Percentiles rank a stretch among this genome's conserved stretches.
Evolutionary conservation across 1,140 invertebrate genomes (phyloP).

Genomic region (Odontomachus brunneus): DNA sequence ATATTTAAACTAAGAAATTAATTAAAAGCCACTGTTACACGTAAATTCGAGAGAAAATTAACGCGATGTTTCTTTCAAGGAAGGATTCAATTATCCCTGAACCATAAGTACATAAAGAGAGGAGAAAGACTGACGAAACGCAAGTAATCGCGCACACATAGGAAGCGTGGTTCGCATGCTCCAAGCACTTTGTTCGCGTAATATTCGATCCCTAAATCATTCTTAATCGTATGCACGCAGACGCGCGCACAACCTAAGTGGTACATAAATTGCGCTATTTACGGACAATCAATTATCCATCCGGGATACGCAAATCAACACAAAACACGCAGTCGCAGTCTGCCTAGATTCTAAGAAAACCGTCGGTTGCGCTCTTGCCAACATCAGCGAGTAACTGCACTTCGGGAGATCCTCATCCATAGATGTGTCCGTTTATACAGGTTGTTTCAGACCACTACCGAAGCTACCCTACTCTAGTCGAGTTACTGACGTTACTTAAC

Average conservation of each 20-base stretch:
- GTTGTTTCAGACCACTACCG: not conserved
- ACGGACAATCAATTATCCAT: constrained; percentile 54
- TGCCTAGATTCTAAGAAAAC: constrained; percentile 70
- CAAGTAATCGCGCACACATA: constrained; percentile 13
- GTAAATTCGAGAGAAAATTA: no score
- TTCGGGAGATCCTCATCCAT: constrained; percentile 49
- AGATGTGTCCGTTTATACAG: constrained; percentile 41
- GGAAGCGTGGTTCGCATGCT: constrained; percentile 23
- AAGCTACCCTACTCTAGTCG: no score
- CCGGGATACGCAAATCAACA: constrained; percentile 31
- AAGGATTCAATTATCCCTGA: no score
- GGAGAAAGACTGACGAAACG: constrained; percentile 23
- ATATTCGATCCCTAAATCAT: constrained; percentile 22
- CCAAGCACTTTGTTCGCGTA: constrained; percentile 9
- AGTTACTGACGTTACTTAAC: no score
- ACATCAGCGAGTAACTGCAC: constrained; percentile 17
- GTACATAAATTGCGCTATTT: constrained; percentile 13
- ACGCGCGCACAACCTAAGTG: not conserved
- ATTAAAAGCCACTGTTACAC: no score
- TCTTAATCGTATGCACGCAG: constrained; percentile 3
- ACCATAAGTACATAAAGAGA: not conserved
- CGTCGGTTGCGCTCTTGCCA: constrained; percentile 69
- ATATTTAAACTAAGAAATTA: no score
- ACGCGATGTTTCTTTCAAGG: no score
- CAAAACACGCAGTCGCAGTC: constrained; percentile 68